Conservation (phyloP, 2,113 vertebrate species). For the Tragelaphus imberbis region DNA sequence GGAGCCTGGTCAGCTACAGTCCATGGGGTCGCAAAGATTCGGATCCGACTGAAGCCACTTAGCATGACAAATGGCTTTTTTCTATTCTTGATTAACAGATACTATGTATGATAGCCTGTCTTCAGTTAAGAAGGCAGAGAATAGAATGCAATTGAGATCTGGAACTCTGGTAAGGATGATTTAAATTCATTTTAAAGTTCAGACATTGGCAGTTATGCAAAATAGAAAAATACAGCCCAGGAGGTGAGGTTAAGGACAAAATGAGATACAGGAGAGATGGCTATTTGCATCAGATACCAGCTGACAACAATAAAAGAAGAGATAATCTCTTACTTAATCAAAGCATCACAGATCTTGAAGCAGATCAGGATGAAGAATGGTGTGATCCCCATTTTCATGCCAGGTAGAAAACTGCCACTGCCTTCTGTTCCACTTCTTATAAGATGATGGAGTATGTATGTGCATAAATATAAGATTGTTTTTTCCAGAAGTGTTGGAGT, state of each 20-base stretch:
- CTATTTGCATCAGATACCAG: not conserved
- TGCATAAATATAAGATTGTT: not conserved
- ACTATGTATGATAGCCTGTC: not conserved
- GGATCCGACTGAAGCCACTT: not conserved
- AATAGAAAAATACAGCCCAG: not conserved
- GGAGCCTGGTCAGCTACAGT: not conserved
- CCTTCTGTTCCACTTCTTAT: not conserved
- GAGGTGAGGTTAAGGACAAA: not conserved
- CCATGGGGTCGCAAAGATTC: not conserved
- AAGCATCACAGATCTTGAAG: not conserved
- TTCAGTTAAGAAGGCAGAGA: not conserved
- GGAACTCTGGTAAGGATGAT: not conserved
- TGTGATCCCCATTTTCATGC: not conserved
- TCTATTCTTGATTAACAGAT: not conserved
- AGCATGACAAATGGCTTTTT: not conserved
- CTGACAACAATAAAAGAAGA: not conserved
- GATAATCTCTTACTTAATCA: not conserved
- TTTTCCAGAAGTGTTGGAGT: not conserved
- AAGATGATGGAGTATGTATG: not conserved
- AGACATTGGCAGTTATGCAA: not conserved
- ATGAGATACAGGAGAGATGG: not conserved
- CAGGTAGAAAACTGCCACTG: not conserved
- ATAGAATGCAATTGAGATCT: not conserved
- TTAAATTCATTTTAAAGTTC: not conserved
- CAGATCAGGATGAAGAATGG: not conserved